Base-by-base conservation (phyloP, 1,140 invertebrate species). In the Caerostris darwini region DNA sequence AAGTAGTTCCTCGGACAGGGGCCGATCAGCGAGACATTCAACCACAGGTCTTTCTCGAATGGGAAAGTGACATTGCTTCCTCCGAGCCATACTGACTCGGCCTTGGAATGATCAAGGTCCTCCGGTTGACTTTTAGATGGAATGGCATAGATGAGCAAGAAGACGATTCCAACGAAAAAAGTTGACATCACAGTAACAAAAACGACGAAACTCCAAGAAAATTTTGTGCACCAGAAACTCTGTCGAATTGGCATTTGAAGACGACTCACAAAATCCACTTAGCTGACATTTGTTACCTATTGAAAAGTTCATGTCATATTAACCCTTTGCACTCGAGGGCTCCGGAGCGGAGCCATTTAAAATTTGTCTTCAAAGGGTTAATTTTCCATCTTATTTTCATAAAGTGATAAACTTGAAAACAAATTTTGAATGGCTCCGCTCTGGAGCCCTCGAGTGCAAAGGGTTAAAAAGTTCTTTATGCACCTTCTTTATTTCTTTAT, bases 1-100 rank as follows among this genome's bases (percentile, higher is more conserved):
- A 92, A 92, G 54, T 92, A 58, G n/a, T 77, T 14, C 10, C 54
- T 82, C 3, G 92, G 92, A 5, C 92, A 94, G 5, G 10, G 53
- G 3, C 14, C 54, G 1, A 50, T 58, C 4, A 17, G n/a, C 6
- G 64, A 64, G 0, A 19, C 2, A 34, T 91, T 91, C 71, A 83
- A 53, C 54, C 59, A 83, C 7, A 56, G 14, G 61, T 61, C 56
- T 53, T 88, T 61, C 1, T 53, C 67, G 54, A 90, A 90, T 0
- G 88, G 88, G 8, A 90, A 90, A 50, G 88, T 56, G 50, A 50
- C 54, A 34, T 90, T 90, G 12, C 14, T 57, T 7, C 85, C 69
- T 7, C 53, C 56, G 3, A 54, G 71, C 8, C 50, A 14, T 2
- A 83, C 90, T 19, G 77, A 61, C n/a, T 92, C 90, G 3, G 90